Evolutionary conservation across 2,113 vertebrate genomes (phyloP), one percentile per base, ranked within the genome.

Genomic region (Platichthys flesus): DNA sequence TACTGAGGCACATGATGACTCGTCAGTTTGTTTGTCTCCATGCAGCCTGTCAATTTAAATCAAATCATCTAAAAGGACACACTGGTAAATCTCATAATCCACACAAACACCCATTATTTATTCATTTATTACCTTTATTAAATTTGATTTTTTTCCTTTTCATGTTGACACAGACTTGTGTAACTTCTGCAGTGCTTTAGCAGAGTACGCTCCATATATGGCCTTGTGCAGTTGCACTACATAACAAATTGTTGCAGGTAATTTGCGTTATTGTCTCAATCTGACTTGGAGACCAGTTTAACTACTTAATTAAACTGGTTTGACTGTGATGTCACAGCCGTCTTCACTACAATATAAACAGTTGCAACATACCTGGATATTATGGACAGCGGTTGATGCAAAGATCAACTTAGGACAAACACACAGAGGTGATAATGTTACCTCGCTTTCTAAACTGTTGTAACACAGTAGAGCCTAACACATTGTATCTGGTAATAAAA

Each of bases 201-300:
- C 42, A 45, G 42, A 45, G 42, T 45, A 13, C 3, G 42, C 42
- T 45, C 10, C 42, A 45, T 45, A 4, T 15, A 13, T 31, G 31
- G 31, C 31, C 31, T 31, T 31, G 31, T 31, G 31, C 31, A 31
- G 31, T 23, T 23, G 9, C 9, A 23, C 54, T 56, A 56, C 21
- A 56, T 2, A 13, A 65, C 54, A 54, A 54, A 54, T 26, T 35
- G 13, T 62, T 42, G 8, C 56, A 67, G 15, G 21, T n/a, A 21
- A 69, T 70, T 69, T 83, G 40, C 68, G 51, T 28, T 18, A 8
- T 18, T 70, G 16, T 59, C 71, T 67, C 15, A 66, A 67, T 49
- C 31, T 21, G 20, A 65, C 31, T 8, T 9, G 51, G 51, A 26
- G n/a, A 82, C 76, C 31, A 31, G 31, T 31, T 31, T 6, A 31